Evolutionary conservation across 2,797 vertebrate genomes (phyloP).

Genomic region (Chaunax sp.): DNA sequence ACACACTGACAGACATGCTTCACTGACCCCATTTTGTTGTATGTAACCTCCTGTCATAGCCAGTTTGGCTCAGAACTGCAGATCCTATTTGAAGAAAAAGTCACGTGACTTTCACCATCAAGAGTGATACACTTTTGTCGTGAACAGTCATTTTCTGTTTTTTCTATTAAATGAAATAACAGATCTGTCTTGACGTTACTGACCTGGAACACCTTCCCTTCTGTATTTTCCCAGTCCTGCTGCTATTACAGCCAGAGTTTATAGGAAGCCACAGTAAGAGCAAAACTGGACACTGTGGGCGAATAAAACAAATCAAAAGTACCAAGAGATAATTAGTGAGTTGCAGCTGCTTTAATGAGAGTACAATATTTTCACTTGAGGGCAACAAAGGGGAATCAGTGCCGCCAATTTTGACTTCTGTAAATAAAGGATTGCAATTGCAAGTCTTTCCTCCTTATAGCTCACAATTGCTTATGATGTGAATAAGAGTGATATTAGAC

Average conservation of each 20-base stretch:
- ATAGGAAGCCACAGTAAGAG: slow-evolving; percentile 1
- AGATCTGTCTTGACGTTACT: not conserved
- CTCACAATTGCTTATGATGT: no score
- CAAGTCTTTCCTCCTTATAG: no score
- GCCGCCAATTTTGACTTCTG: not conserved
- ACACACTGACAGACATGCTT: not conserved
- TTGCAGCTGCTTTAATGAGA: slow-evolving; percentile 1
- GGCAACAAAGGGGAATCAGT: not conserved
- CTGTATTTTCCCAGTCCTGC: not conserved
- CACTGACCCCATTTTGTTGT: not conserved
- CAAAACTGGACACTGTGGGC: not conserved
- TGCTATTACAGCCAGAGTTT: not conserved
- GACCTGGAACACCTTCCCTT: slow-evolving; percentile 4
- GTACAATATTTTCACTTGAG: not conserved
- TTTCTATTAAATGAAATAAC: slow-evolving; percentile 23
- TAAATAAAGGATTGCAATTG: no score
- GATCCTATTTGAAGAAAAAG: slow-evolving; percentile 20
- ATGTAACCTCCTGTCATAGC: slow-evolving; percentile 25
- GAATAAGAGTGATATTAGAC: no score
- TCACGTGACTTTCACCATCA: slow-evolving; percentile 27
- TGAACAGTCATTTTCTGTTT: slow-evolving; percentile 10
- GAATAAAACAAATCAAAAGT: slow-evolving; percentile 13
- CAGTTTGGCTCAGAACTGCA: slow-evolving; percentile 34
- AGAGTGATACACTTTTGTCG: slow-evolving; percentile 11
- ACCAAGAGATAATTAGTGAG: not conserved